Evolutionary conservation across 2,888 invertebrate genomes (phyloP).

Genomic region (Brenthis ino): DNA sequence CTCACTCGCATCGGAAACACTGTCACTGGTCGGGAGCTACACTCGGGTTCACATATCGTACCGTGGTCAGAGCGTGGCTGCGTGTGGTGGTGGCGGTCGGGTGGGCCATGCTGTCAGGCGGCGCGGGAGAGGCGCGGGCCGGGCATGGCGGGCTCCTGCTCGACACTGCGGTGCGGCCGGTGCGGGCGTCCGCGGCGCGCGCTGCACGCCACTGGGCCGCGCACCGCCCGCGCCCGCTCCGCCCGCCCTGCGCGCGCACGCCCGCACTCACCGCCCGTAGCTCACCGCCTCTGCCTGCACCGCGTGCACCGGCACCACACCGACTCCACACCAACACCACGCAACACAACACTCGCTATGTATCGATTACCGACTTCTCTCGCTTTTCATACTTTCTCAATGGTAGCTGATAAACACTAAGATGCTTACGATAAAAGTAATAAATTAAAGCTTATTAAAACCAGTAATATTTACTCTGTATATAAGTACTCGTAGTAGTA

Average conservation of each 20-base stretch:
- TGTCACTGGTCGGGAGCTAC: slow-evolving; percentile 63
- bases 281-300: slow-evolving; percentile 50
- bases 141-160: slow-evolving; percentile 81
- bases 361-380: slow-evolving; percentile 56
- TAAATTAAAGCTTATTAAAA: slow-evolving; percentile 14
- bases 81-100: slow-evolving; percentile 81
- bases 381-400: slow-evolving; percentile 49
- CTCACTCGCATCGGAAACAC: slow-evolving; percentile 66
- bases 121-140: slow-evolving; percentile 81
- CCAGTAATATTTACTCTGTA: neutral
- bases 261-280: slow-evolving; percentile 51
- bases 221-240: slow-evolving; percentile 64
- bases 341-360: slow-evolving; percentile 56
- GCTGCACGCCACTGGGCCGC: slow-evolving; percentile 80
- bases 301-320: slow-evolving; percentile 61
- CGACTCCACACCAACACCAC: slow-evolving; percentile 53
- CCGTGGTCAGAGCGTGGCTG: slow-evolving; percentile 83
- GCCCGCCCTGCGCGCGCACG: slow-evolving; percentile 63
- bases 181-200: slow-evolving; percentile 81
- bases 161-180: slow-evolving; percentile 81
- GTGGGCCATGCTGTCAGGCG: slow-evolving; percentile 81
- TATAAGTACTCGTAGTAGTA: neutral
- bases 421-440: slow-evolving; percentile 15
- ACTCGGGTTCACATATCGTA: slow-evolving; percentile 53
- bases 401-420: slow-evolving; percentile 43